A percentile compares a stretch with the other conserved stretches of the same genome.
Conservation (phyloP, 2,797 vertebrate species). For the Sciaenops ocellatus region DNA sequence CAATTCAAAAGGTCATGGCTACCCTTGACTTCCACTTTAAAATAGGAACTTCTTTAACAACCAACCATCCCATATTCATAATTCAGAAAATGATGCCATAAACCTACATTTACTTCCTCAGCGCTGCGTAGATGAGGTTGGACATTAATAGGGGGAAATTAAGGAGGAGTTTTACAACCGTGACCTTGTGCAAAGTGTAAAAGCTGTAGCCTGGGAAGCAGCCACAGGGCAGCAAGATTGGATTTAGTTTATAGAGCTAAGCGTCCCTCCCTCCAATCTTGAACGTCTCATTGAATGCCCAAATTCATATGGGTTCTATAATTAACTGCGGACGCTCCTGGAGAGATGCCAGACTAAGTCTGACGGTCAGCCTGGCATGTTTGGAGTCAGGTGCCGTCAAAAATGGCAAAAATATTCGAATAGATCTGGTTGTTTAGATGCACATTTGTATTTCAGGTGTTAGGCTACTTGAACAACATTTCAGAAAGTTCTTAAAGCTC, state of each 20-base stretch:
- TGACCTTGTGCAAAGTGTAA: slow-evolving; percentile 77
- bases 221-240: slow-evolving; percentile 60
- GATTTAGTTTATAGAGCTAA: slow-evolving; percentile 74
- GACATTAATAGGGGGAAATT: slow-evolving; percentile 68
- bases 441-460: not conserved
- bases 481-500: not conserved
- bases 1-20: slow-evolving; percentile 54
- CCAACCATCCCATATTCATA: slow-evolving; percentile 53
- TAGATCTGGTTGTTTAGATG: not conserved
- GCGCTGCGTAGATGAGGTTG: slow-evolving; percentile 75
- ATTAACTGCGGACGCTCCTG: slow-evolving; percentile 62
- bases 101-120: slow-evolving; percentile 71
- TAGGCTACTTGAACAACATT: not conserved
- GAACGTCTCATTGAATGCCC: slow-evolving; percentile 63
- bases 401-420: not conserved
- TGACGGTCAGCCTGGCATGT: slow-evolving; percentile 25
- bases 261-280: slow-evolving; percentile 56
- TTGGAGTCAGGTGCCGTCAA: slow-evolving; percentile 1
- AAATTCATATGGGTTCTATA: slow-evolving; percentile 67
- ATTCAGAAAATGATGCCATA: slow-evolving; percentile 71
- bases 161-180: slow-evolving; percentile 69
- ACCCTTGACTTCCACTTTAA: slow-evolving; percentile 52
- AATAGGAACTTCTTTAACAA: slow-evolving; percentile 57
- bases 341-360: slow-evolving; percentile 27
- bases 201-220: slow-evolving; percentile 53